These are phyloP conservation scores for Drosophila infuscata DNA, from an alignment of 2,888 invertebrate genomes.

Conservation along the genomic window DNA sequence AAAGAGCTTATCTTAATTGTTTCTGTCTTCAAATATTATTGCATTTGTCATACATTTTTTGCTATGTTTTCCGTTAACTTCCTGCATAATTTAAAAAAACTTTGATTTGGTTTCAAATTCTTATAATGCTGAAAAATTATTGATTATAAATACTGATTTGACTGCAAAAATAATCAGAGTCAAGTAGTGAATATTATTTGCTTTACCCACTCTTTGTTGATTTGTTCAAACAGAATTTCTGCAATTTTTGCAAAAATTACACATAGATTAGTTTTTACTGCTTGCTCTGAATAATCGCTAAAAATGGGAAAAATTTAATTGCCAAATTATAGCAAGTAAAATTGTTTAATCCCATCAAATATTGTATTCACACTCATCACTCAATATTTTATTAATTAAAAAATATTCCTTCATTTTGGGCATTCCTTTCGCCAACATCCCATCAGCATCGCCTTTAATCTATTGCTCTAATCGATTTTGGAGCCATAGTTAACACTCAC, in stretches of 20 bases:
- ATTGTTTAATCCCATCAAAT: background rate
- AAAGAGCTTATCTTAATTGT: no score
- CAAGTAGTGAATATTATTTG: background rate
- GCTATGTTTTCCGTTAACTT: background rate
- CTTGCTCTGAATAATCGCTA: background rate
- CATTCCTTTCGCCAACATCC: background rate
- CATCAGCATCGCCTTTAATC: constrained; percentile 1
- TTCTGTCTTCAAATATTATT: background rate
- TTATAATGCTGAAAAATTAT: no score
- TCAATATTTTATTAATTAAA: background rate
- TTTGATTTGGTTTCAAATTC: background rate
- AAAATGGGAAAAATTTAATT: background rate
- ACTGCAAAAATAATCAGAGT: background rate
- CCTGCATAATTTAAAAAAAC: background rate
- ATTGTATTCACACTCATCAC: background rate
- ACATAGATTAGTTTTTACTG: background rate
- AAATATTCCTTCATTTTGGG: background rate
- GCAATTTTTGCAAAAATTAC: background rate
- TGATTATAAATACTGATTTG: background rate
- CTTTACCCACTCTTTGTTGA: background rate
- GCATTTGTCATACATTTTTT: background rate
- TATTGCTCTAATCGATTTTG: constrained; percentile 5
- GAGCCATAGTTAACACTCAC: constrained; percentile 9
- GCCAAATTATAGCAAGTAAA: background rate
- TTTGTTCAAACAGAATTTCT: background rate